A percentile compares a stretch with the other conserved stretches of the same genome.
Conservation (phyloP, 2,888 invertebrate species). For the Euphydryas editha region DNA sequence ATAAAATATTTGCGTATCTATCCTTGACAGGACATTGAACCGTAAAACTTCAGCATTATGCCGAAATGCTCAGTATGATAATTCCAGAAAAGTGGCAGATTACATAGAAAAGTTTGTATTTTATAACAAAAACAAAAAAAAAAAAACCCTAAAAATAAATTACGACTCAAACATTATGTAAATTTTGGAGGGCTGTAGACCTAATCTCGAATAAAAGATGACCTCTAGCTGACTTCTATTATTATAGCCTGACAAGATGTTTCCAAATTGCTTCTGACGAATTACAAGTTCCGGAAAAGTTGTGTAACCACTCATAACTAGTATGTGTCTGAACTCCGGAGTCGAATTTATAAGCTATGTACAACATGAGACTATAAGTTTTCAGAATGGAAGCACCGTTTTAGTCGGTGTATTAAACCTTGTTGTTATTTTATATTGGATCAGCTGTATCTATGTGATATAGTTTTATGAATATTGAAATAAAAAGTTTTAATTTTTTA, state of each 20-base stretch:
- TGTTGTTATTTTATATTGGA: too few species aligned
- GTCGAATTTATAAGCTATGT: not conserved
- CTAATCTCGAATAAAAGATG: slow-evolving; percentile 2
- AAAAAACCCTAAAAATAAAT: not conserved
- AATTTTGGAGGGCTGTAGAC: not conserved
- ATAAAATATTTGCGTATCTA: too few species aligned
- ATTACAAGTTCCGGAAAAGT: not conserved
- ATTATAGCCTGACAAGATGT: not conserved
- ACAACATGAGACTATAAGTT: not conserved
- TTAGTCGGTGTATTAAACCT: too few species aligned
- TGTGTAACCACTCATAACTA: slow-evolving; percentile 5
- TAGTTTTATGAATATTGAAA: too few species aligned
- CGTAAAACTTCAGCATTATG: too few species aligned
- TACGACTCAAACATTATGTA: not conserved
- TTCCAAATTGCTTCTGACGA: not conserved
- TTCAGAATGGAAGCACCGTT: not conserved
- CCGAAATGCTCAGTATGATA: too few species aligned
- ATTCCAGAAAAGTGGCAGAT: not conserved
- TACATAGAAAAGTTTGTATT: not conserved
- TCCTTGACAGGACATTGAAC: too few species aligned
- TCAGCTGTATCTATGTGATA: too few species aligned
- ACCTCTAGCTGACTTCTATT: not conserved
- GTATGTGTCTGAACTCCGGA: not conserved
- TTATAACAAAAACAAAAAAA: not conserved
- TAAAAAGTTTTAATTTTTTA: too few species aligned